Evolutionary conservation across 2,113 vertebrate species (phyloP), one percentile per base, ranked within the genome.

Genomic region (Cisticola juncidis): DNA sequence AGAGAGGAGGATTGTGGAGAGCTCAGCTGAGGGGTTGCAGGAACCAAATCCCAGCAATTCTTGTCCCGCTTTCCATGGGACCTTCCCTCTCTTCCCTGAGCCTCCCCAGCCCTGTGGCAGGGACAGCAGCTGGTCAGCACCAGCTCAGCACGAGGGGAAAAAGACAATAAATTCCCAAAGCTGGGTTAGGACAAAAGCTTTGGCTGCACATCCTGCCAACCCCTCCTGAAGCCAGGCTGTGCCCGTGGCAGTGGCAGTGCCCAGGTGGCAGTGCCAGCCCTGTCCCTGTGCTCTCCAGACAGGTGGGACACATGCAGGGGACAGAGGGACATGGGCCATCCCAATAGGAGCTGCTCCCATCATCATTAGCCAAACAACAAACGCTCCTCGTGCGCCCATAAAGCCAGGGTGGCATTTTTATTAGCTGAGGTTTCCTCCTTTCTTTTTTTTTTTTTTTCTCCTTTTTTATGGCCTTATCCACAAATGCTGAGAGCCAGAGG

Each of bases 371-470:
- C 56, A 2, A 58, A 88, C 84, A 91, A 61, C 92, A 92, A 92
- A 93, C 2, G 5, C 33, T 81, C 44, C 94, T 90, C 60, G 3
- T 50, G 0, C 1, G 4, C 78, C 20, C 6, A 0, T 80, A 94
- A 93, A 96, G 85, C 81, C 86, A 81, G 68, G 92, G 92, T 90
- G 85, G 94, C 90, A 78, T 83, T 96, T 97, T 94, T 94, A 95
- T 95, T 89, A 95, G 94, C 85, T 91, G 94, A 95, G 93, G 93
- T 97, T 96, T 96, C 92, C 90, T 95, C 86, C 29, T 85, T 57
- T 58, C 54, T 81, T 44, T 29, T 17, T 19, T 7, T 23, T 36
- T 24, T 35, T 21, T 56, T n/a, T n/a, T 0, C 13, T 61, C 51
- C 18, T 76, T 94, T 94, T 97, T 95, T 92, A 96, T 90, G 79